Evolutionary conservation across 2,888 invertebrate species (phyloP), one percentile per base, ranked within the genome.

Genomic region (Alviniconcha strummeri): DNA sequence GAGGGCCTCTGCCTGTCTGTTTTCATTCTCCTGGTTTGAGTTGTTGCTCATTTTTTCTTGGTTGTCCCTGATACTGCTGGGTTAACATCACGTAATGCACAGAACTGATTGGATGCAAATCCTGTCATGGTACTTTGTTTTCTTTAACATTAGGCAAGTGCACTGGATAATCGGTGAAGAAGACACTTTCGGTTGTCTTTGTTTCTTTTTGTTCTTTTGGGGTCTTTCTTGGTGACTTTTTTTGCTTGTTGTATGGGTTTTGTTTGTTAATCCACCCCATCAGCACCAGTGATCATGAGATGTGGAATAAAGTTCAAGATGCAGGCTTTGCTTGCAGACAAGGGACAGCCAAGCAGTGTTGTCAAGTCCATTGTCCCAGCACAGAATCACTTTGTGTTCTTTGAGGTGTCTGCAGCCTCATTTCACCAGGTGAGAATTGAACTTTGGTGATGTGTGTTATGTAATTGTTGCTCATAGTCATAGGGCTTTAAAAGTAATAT

Each of bases 341-440:
- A 94, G 84, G 95, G 95, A 0, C 95, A 96, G 85, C 98, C 98
- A 0, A 93, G 93, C 57, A 93, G 95, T 0, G 93, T 95, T 6
- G 95, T 95, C 3, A 95, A 94, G 89, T 95, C 96, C 82, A 94
- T 98, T 74, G 92, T 95, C 80, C 98, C 98, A 0, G 94, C 95
- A 86, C 97, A 97, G 94, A 99, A 99, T 94, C 96, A 96, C 90
- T 95, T 99, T 86, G 96, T 97, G 11, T 97, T 98, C 94, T 99
- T 99, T 94, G 96, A 97, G 94, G 98, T 99, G n/a, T 96, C 96
- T 5, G 95, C 96, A 19, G 95, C 96, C 85, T 97, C 98, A 52
- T 98, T 96, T 94, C 99, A 99, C 94, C 98, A 98, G 95, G 97
- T 96, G 90, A 60, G 54, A 76, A n/a, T 11, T 7, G 13, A 67